A percentile compares a stretch with the other conserved stretches of the same genome.
Evolutionary conservation across 1,140 invertebrate species (phyloP).

Genomic region (Copidosoma floridanum): DNA sequence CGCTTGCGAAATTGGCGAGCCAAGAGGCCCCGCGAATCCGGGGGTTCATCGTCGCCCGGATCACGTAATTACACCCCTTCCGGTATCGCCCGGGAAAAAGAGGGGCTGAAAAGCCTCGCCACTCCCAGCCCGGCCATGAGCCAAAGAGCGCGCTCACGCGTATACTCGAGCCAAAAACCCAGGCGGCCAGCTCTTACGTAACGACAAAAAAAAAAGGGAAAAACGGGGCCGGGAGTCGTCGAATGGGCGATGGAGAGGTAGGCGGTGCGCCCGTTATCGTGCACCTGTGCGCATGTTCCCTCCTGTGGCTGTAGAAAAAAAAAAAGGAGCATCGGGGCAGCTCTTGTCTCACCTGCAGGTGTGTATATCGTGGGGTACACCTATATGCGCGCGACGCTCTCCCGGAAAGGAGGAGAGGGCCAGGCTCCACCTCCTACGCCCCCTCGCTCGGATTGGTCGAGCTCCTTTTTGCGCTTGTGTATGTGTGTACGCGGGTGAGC

Average conservation of each 20-base stretch:
- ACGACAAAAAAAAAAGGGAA: neutral
- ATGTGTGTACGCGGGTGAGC: no score
- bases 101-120: neutral
- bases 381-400: neutral
- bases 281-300: neutral
- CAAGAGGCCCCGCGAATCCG: neutral
- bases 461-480: no score
- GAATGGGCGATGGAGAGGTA: neutral
- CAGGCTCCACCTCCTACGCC: neutral
- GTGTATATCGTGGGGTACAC: neutral
- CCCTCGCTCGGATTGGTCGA: no score
- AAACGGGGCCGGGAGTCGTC: neutral
- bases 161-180: no score
- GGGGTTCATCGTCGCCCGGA: slow-evolving; percentile 1
- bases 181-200: no score
- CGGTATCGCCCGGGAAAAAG: neutral
- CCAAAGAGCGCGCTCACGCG: neutral
- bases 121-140: slow-evolving; percentile 1
- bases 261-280: no score
- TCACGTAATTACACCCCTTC: slow-evolving; percentile 6
- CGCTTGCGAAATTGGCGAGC: no score
- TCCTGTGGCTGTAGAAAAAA: neutral
- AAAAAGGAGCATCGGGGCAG: neutral
- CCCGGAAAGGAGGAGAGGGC: neutral
- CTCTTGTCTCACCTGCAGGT: neutral